Evolutionary conservation across 2,888 invertebrate species (phyloP), one percentile per base, ranked within the genome.

Genomic region (Leptinotarsa peninsularis): DNA sequence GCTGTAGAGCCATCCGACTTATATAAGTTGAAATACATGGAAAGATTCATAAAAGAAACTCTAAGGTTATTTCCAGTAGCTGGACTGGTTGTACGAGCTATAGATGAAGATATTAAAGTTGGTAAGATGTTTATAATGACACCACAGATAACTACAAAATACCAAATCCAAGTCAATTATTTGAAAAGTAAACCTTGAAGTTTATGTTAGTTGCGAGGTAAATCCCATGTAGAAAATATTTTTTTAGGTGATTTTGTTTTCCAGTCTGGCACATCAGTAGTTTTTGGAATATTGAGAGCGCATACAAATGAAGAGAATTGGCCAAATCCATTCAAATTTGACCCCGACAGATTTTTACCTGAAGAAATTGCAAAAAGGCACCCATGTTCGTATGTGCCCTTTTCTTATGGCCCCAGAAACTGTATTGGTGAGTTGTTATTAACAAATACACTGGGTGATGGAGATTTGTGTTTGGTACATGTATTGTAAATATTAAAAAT

Each of bases 281-380:
- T 81, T 49, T 77, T 83, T 58, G 81, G 81, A 33, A 80, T 82
- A 49, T 67, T 81, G 17, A 75, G 75, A 49, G 66, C 78, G 4
- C 83, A 84, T 85, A 73, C 86, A 89, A 90, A 91, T 60, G 88
- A 89, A 76, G 85, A 85, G 74, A 87, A 90, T 72, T 93, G 91
- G 90, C 91, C 90, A 0, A 89, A 92, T 76, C 92, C 91, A 0
- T 88, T 91, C 67, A 85, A 83, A 70, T 93, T 92, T 85, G 87
- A 91, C 78, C 93, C 93, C 0, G 91, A 92, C 81, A 84, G 92
- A 73, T 93, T 93, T 83, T 83, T 90, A 49, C 90, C 91, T 0
- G 91, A 92, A 81, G 87, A 88, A 80, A 86, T 85, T 21, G 83
- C 84, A 1, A 82, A 86, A 69, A 81, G 81, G 49, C 76, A 78